Evolutionary conservation across 2,797 vertebrate species (phyloP).

Genomic region (Pseudochirops cupreus): DNA sequence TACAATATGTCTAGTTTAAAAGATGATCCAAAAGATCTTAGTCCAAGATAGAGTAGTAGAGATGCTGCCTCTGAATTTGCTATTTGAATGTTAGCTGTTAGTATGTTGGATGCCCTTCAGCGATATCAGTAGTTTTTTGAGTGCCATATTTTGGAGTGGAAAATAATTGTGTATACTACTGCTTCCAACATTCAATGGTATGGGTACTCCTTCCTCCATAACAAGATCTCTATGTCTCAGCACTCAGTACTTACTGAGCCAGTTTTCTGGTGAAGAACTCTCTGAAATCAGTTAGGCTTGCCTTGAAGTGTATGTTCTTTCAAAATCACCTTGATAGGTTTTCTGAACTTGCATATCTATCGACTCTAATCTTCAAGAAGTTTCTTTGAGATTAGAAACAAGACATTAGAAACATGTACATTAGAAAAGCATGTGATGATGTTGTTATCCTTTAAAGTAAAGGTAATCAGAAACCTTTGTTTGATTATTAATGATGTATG

Average conservation of each 20-base stretch:
- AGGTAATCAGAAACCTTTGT: not conserved
- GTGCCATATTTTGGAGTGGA: not conserved
- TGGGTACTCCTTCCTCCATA: not conserved
- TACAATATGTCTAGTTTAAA: not conserved
- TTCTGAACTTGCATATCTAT: not conserved
- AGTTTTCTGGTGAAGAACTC: not conserved
- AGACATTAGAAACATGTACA: too few relatives aligned
- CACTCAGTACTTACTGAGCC: too few relatives aligned
- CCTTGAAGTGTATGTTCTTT: not conserved
- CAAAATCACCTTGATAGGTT: not conserved
- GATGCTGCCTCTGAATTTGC: not conserved
- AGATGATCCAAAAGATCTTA: not conserved
- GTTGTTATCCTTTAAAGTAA: not conserved
- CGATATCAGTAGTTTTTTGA: not conserved
- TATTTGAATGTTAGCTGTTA: not conserved
- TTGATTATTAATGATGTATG: not conserved
- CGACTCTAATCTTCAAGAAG: not conserved
- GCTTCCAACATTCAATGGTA: not conserved
- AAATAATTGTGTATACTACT: not conserved
- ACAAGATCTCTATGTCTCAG: not conserved
- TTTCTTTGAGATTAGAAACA: too few relatives aligned
- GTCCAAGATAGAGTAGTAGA: not conserved
- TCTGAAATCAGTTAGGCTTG: not conserved
- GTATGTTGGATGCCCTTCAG: not conserved
- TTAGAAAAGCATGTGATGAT: not conserved